Conservation (phyloP, 2,888 invertebrate species). For the Alloplasta piceator region DNA sequence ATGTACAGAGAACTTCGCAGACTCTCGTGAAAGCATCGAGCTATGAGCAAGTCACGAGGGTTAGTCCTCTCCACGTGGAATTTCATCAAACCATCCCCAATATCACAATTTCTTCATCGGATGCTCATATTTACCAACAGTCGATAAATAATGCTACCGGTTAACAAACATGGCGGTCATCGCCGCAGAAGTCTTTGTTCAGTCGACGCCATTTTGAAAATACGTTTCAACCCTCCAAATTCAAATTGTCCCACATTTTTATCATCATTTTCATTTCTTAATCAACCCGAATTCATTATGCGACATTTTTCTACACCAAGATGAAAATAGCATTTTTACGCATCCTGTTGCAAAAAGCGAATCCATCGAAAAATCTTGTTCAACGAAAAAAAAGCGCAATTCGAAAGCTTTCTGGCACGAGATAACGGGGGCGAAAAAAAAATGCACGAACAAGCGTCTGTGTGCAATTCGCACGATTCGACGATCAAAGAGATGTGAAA, state of each 20-base stretch:
- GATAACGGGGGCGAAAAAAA: not conserved
- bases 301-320: too few species aligned
- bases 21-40: conserved; percentile 16
- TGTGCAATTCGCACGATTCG: conserved; percentile 21
- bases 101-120: too few species aligned
- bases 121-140: too few species aligned
- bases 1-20: conserved; percentile 67
- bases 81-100: too few species aligned
- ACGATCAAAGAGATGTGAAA: conserved; percentile 32
- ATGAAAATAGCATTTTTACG: too few species aligned
- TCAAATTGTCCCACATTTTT: too few species aligned
- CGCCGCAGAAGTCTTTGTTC: too few species aligned
- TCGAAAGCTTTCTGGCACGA: not conserved
- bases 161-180: too few species aligned
- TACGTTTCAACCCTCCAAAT: too few species aligned
- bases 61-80: too few species aligned
- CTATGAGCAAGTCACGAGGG: conserved; percentile 5
- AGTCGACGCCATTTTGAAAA: too few species aligned
- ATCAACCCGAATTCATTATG: not conserved
- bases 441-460: conserved; percentile 12
- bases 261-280: not conserved
- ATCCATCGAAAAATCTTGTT: not conserved
- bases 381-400: not conserved
- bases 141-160: too few species aligned
- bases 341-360: not conserved